These are phyloP conservation scores for Chrysemys picta DNA, from an alignment of 2,113 vertebrate genomes.

Conservation along the genomic window DNA sequence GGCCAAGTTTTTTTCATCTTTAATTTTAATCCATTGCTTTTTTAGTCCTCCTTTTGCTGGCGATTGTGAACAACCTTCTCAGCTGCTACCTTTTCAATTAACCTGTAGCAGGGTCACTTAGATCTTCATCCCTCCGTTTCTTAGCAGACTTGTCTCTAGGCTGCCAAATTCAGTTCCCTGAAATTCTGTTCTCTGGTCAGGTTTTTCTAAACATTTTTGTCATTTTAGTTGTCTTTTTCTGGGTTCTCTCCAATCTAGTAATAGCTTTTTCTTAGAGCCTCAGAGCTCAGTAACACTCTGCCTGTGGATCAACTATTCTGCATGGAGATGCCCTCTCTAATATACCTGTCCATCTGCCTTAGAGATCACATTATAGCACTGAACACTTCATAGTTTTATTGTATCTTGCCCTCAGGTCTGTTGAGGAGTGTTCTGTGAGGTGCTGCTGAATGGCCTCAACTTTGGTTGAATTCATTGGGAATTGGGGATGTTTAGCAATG, in stretches of 20 bases:
- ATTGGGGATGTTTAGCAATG: not conserved
- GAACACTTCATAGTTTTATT: not conserved
- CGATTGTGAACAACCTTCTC: not conserved
- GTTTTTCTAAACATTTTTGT: not conserved
- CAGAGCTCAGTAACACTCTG: not conserved
- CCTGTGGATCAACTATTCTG: not conserved
- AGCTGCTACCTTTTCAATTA: not conserved
- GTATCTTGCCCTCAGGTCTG: not conserved
- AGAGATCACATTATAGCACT: not conserved
- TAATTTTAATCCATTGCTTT: not conserved
- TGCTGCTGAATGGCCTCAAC: not conserved
- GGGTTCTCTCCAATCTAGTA: not conserved
- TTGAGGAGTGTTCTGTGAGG: not conserved
- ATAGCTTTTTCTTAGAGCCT: not conserved
- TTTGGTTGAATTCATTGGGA: not conserved
- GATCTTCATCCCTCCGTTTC: not conserved
- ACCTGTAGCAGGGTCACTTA: not conserved
- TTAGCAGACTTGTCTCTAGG: not conserved
- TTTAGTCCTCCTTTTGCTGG: not conserved
- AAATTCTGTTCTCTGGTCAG: not conserved
- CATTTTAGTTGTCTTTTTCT: not conserved
- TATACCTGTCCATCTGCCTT: constrained; percentile 4
- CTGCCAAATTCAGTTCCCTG: not conserved
- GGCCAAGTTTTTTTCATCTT: not conserved
- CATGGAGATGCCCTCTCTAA: not conserved